These are phyloP conservation scores for Lepidochrysops patricia DNA, from an alignment of 2,888 invertebrate species.

Conservation along the genomic window DNA sequence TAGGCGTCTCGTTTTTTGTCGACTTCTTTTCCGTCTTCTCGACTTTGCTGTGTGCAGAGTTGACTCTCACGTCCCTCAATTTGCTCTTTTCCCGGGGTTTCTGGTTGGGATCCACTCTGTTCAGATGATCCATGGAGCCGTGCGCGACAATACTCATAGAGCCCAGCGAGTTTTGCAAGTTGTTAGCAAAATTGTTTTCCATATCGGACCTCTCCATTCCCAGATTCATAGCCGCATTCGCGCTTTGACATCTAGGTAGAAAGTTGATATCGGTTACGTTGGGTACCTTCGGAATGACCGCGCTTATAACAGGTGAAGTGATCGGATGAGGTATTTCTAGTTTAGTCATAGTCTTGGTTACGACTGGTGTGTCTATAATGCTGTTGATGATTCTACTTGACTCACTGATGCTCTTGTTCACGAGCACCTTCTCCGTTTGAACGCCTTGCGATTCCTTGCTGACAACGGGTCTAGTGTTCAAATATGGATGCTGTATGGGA, in stretches of 20 bases:
- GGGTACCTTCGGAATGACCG: constrained; percentile 61
- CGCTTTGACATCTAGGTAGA: constrained; percentile 66
- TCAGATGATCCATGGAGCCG: constrained; percentile 35
- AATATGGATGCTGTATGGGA: constrained; percentile 48
- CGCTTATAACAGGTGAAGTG: constrained; percentile 63
- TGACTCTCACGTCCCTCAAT: constrained; percentile 61
- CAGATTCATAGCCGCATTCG: constrained; percentile 56
- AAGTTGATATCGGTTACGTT: constrained; percentile 57
- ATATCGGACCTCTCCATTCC: constrained; percentile 56
- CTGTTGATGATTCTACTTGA: constrained; percentile 42
- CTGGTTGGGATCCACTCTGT: constrained; percentile 47
- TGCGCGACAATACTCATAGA: constrained; percentile 51
- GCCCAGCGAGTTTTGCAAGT: constrained; percentile 45
- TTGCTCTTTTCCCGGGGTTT: constrained; percentile 65
- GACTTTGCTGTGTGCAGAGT: constrained; percentile 63
- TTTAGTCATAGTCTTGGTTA: constrained; percentile 56
- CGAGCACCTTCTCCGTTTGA: constrained; percentile 53
- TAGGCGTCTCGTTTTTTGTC: constrained; percentile 50
- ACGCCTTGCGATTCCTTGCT: constrained; percentile 58
- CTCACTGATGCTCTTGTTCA: constrained; percentile 43
- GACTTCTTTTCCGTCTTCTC: constrained; percentile 62
- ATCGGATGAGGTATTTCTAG: constrained; percentile 67
- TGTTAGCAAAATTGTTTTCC: constrained; percentile 45
- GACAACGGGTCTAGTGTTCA: constrained; percentile 49
- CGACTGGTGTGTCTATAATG: constrained; percentile 46